Evolutionary conservation across 2,113 vertebrate genomes (phyloP).

Genomic region (Gulo gulo): DNA sequence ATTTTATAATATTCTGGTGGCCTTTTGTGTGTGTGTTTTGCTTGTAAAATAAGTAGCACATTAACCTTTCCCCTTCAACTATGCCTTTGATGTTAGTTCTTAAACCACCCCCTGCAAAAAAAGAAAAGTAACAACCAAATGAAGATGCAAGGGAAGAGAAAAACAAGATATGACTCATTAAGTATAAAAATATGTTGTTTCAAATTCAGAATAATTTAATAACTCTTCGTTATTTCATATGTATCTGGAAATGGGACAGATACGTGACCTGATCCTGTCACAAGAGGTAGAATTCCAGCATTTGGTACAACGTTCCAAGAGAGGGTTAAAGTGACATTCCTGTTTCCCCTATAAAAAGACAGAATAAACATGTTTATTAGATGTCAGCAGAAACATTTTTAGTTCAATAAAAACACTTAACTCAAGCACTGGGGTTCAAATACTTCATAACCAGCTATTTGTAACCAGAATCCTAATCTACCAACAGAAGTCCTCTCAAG

Average conservation of each 20-base stretch:
- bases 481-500: background rate
- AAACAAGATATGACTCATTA: conserved; percentile 81
- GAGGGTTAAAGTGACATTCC: conserved; percentile 96
- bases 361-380: conserved; percentile 34
- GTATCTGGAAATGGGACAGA: conserved; percentile 95
- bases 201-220: conserved; percentile 89
- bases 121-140: conserved; percentile 37
- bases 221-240: conserved; percentile 94
- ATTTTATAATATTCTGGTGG: conserved; percentile 47
- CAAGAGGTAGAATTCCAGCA: conserved; percentile 96
- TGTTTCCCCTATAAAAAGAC: conserved; percentile 90
- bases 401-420: background rate
- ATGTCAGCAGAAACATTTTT: background rate
- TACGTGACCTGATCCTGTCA: conserved; percentile 93
- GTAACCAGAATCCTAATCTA: background rate
- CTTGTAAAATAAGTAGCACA: background rate
- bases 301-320: conserved; percentile 99
- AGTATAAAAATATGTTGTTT: conserved; percentile 87
- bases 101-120: background rate
- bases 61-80: conserved; percentile 66
- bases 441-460: background rate
- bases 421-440: background rate
- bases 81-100: conserved; percentile 55
- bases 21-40: conserved; percentile 20
- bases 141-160: conserved; percentile 72